Evolutionary conservation across 2,797 vertebrate species (phyloP).

Genomic region (Chaetophractus vellerosus): DNA sequence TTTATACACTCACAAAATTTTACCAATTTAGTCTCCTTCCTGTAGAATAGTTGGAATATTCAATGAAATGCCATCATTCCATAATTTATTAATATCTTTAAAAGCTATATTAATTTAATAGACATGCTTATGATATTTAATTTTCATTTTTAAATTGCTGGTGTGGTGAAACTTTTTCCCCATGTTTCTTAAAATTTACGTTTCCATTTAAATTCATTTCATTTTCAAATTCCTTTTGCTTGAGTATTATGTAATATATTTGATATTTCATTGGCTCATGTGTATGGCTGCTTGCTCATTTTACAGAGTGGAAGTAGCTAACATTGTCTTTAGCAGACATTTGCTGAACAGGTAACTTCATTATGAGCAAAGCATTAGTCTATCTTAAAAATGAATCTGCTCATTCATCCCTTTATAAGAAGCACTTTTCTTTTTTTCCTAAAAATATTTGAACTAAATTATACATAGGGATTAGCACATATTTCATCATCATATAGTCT

Average conservation of each 20-base stretch:
- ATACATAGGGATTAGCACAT: neutral
- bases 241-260: neutral
- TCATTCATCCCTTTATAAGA: neutral
- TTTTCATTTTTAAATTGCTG: neutral
- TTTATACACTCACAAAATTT: neutral
- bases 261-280: neutral
- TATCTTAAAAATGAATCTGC: slow-evolving; percentile 1
- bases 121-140: neutral
- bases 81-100: neutral
- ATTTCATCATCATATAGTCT: neutral
- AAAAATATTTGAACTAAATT: neutral
- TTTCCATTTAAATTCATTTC: neutral
- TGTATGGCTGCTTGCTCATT: neutral
- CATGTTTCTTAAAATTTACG: neutral
- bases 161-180: neutral
- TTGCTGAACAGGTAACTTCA: neutral
- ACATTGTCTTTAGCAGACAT: neutral
- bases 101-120: neutral
- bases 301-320: neutral
- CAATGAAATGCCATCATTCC: neutral
- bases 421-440: neutral
- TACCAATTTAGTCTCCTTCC: neutral
- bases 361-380: neutral
- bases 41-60: neutral
- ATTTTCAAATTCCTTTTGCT: neutral